Evolutionary conservation across 2,888 invertebrate genomes (phyloP).

Genomic region (Scaptomyza tumidula): DNA sequence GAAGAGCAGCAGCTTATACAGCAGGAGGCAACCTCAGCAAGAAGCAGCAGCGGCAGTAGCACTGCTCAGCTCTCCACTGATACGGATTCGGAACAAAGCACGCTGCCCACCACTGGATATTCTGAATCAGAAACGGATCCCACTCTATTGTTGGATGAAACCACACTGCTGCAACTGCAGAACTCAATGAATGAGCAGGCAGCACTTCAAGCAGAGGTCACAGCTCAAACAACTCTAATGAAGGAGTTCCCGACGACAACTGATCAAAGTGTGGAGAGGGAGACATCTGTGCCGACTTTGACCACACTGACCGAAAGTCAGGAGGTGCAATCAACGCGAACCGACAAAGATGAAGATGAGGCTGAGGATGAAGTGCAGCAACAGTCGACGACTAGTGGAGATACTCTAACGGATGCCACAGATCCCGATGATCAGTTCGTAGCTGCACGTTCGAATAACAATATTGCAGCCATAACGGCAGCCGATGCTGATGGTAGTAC

Average conservation of each 20-base stretch:
- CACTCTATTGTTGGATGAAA: constrained; percentile 79
- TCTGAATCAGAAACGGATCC: constrained; percentile 80
- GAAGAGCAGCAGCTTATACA: constrained; percentile 70
- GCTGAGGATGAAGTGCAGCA: constrained; percentile 42
- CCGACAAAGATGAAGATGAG: constrained; percentile 14
- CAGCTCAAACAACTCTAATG: constrained; percentile 69
- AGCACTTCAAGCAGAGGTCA: constrained; percentile 74
- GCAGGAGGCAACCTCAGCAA: constrained; percentile 51
- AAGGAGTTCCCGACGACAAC: constrained; percentile 76
- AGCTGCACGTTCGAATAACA: constrained; percentile 82
- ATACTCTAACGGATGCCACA: constrained; percentile 76
- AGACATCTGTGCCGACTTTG: constrained; percentile 44
- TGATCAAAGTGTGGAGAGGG: constrained; percentile 56
- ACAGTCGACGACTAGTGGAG: constrained; percentile 66
- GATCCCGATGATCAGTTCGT: constrained; percentile 82
- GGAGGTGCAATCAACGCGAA: constrained; percentile 7
- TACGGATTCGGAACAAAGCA: constrained; percentile 53
- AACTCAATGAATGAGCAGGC: constrained; percentile 80
- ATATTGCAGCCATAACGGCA: constrained; percentile 81
- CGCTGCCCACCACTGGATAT: constrained; percentile 47
- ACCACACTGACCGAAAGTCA: constrained; percentile 37
- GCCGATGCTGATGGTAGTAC: constrained; percentile 68
- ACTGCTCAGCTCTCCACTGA: constrained; percentile 16
- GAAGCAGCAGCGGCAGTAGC: constrained; percentile 37
- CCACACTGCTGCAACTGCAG: constrained; percentile 79